Evolutionary conservation across 2,797 vertebrate genomes (phyloP).

Genomic region (Pelodytes ibericus): DNA sequence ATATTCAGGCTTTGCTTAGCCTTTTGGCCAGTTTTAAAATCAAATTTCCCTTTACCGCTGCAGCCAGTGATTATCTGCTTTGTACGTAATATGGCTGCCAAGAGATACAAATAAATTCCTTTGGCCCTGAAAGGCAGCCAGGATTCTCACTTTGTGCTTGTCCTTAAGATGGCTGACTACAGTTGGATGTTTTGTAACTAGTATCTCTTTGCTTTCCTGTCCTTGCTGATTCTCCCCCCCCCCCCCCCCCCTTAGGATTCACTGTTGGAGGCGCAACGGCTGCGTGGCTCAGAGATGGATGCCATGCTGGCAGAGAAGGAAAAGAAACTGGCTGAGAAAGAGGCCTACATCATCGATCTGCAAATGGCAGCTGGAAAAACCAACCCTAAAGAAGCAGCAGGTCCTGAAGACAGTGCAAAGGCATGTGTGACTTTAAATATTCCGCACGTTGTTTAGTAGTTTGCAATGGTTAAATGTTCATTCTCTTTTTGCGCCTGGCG

Average conservation of each 20-base stretch:
- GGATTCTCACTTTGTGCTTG: no score
- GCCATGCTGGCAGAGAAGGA: slow-evolving; percentile 82
- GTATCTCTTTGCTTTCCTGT: not conserved
- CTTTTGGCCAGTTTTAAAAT: no score
- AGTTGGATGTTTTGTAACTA: not conserved
- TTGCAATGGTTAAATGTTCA: not conserved
- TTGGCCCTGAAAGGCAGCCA: no score
- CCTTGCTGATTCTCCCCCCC: not conserved
- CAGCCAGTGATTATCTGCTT: no score
- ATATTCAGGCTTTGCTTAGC: no score
- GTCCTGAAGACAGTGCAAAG: slow-evolving; percentile 64
- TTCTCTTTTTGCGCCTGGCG: no score
- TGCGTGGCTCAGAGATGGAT: slow-evolving; percentile 84
- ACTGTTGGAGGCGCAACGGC: slow-evolving; percentile 73
- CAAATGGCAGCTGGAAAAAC: slow-evolving; percentile 73
- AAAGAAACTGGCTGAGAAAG: slow-evolving; percentile 82
- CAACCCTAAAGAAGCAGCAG: slow-evolving; percentile 36
- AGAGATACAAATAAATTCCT: no score
- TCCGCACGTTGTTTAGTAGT: not conserved
- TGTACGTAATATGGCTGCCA: no score
- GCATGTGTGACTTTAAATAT: slow-evolving; percentile 59
- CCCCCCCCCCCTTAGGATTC: slow-evolving; percentile 67
- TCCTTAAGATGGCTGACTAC: no score
- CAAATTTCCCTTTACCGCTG: no score
- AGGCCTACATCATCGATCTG: slow-evolving; percentile 85